A percentile compares a stretch with the other conserved stretches of the same genome.
These are phyloP conservation scores for Lepus townsendii DNA, from an alignment of 2,797 vertebrate genomes.

Conservation along the genomic window DNA sequence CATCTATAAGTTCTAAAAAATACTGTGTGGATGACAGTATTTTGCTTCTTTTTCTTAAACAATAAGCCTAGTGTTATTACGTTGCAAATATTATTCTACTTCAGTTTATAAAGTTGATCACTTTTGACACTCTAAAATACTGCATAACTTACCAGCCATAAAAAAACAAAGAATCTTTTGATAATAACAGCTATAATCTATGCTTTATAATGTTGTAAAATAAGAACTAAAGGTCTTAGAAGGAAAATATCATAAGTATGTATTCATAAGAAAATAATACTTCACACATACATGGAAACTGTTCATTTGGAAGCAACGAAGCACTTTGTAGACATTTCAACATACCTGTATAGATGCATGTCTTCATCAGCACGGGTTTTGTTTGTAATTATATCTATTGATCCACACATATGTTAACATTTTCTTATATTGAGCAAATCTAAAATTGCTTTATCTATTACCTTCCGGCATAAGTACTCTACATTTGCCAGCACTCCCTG, in stretches of 20 bases:
- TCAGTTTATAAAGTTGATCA: constrained; percentile 24
- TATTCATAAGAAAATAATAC: constrained; percentile 29
- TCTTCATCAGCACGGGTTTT: not conserved
- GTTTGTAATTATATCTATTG: not conserved
- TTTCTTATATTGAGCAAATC: not conserved
- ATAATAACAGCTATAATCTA: not conserved
- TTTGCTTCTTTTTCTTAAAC: constrained; percentile 53
- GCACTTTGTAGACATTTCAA: constrained; percentile 30
- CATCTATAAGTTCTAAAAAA: constrained; percentile 42
- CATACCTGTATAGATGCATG: not conserved
- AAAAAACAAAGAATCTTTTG: constrained; percentile 34
- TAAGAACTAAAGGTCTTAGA: constrained; percentile 7
- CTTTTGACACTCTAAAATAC: constrained; percentile 42
- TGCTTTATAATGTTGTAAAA: not conserved
- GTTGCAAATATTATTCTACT: constrained; percentile 25
- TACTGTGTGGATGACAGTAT: not conserved
- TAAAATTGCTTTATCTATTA: constrained; percentile 1
- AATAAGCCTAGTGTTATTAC: constrained; percentile 27
- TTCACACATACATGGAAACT: constrained; percentile 45
- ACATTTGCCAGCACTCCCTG: not conserved
- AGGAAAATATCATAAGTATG: not conserved
- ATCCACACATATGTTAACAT: not conserved
- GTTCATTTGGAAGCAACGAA: not conserved
- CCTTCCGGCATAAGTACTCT: not conserved
- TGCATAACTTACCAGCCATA: not conserved